Evolutionary conservation across 2,888 invertebrate species (phyloP).

Genomic region (Leptinotarsa tumamoca): DNA sequence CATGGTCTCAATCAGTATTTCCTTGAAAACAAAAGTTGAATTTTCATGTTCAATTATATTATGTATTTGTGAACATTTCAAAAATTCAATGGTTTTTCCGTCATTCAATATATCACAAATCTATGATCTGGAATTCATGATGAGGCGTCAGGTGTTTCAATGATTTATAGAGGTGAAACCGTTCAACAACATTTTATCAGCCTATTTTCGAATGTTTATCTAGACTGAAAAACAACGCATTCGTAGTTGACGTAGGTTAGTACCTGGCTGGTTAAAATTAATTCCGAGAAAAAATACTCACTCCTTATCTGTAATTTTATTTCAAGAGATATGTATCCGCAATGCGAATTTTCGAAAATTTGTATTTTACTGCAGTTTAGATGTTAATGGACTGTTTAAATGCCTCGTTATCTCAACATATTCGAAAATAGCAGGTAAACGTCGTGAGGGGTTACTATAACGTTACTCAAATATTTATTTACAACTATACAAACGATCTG

Average conservation of each 20-base stretch:
- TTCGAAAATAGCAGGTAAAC: slow-evolving; percentile 3
- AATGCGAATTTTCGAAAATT: not conserved
- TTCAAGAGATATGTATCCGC: not conserved
- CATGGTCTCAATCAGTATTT: no score
- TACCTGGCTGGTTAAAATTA: not conserved
- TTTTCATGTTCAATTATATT: no score
- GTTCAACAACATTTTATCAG: not conserved
- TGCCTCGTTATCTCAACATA: not conserved
- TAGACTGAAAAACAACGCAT: not conserved
- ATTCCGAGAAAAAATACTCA: not conserved
- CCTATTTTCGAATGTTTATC: slow-evolving; percentile 16
- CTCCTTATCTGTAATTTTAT: not conserved
- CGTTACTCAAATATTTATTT: not conserved
- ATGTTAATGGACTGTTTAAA: not conserved
- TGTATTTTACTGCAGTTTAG: not conserved
- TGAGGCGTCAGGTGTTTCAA: not conserved
- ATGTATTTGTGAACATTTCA: no score
- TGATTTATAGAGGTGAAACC: slow-evolving; percentile 2
- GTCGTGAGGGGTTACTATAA: not conserved
- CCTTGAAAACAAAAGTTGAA: no score
- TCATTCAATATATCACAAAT: no score
- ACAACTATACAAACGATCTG: not conserved
- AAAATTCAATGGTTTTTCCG: no score
- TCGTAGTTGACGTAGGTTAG: slow-evolving; percentile 6
- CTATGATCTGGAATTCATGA: not conserved